phyloP scores from a whole-genome alignment of 2,113 vertebrate genomes.

The Poecile atricapillus region DNA sequence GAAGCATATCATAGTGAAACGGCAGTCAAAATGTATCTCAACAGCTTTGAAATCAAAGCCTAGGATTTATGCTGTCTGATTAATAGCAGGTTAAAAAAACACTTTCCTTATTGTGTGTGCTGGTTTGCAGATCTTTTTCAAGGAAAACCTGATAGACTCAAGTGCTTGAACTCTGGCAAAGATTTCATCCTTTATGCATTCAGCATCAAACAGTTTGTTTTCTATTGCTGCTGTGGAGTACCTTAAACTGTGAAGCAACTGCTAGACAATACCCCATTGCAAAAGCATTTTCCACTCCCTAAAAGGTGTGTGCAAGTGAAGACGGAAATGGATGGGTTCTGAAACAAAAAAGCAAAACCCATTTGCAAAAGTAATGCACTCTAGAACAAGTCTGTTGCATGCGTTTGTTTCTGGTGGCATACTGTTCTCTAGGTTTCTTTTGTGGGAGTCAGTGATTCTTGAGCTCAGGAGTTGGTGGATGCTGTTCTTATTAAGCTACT shows the following conservation, averaged over 20 bases:
- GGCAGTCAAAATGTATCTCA: background rate
- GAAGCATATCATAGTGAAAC: background rate
- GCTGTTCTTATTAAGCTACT: background rate
- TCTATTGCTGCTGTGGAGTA: background rate
- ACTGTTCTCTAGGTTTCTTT: background rate
- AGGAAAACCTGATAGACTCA: background rate
- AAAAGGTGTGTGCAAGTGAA: background rate
- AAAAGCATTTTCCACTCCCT: background rate
- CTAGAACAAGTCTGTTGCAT: background rate
- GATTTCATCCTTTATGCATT: background rate
- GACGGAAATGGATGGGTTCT: background rate
- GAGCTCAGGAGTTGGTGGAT: background rate
- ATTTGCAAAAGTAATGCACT: background rate
- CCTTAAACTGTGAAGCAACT: background rate
- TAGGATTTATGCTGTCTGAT: background rate
- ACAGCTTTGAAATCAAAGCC: constrained; percentile 24
- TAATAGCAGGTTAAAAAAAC: constrained; percentile 19
- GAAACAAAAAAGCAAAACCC: background rate
- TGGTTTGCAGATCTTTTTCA: constrained; percentile 9
- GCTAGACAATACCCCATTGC: background rate
- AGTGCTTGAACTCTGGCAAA: background rate
- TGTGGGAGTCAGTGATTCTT: background rate
- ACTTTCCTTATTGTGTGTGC: background rate
- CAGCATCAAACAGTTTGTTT: constrained; percentile 3
- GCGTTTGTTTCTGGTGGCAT: background rate